phyloP scores from a whole-genome alignment of 2,113 vertebrate genomes.

The Ictalurus punctatus region DNA sequence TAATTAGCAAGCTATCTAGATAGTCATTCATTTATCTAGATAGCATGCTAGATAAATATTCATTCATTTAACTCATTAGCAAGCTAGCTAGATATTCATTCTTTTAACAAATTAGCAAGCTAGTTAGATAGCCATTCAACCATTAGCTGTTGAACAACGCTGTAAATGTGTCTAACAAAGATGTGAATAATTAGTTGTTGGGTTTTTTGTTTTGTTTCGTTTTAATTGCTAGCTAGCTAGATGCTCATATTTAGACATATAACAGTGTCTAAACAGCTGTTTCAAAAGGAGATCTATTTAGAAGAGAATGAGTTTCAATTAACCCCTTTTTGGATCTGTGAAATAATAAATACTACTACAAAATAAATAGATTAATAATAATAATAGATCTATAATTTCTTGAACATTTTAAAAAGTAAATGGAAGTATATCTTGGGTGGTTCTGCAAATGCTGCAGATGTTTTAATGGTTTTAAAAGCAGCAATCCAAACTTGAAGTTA shows the following conservation, averaged over 20 bases:
- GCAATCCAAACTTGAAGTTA: constrained; percentile 59
- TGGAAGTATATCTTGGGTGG: constrained; percentile 8
- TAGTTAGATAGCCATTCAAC: not conserved
- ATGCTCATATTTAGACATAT: not conserved
- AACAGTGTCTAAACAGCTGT: not conserved
- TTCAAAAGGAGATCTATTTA: not conserved
- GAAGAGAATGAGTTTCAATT: not conserved
- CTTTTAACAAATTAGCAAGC: not conserved
- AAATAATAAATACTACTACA: too few species aligned
- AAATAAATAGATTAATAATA: not conserved
- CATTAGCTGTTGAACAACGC: not conserved
- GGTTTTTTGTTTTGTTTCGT: not conserved
- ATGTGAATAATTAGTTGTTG: not conserved
- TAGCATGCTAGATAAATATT: too few species aligned
- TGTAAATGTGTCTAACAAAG: not conserved
- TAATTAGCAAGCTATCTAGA: too few species aligned
- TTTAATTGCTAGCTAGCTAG: not conserved
- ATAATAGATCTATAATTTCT: not conserved
- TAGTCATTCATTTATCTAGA: too few species aligned
- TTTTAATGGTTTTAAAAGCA: constrained; percentile 57
- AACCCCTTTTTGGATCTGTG: not conserved
- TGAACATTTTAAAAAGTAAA: not conserved
- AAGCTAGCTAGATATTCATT: not conserved
- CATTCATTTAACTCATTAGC: too few species aligned
- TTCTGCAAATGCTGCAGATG: constrained; percentile 35